Conservation (phyloP, 2,113 vertebrate genomes). For the Xyliphius kryptos region DNA sequence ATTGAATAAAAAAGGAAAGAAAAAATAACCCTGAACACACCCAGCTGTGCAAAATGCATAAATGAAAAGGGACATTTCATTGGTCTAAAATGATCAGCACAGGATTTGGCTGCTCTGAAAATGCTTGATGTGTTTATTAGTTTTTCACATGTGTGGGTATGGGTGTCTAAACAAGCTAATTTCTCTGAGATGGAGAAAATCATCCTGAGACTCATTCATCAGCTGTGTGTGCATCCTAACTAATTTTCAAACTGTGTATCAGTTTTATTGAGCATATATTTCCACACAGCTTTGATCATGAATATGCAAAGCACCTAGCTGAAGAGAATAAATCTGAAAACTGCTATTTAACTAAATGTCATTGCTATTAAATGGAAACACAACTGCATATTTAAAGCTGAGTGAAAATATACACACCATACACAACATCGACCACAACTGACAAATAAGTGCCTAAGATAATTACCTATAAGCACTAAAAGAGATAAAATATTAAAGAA, state of each 20-base stretch:
- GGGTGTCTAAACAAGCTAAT: conserved; percentile 12
- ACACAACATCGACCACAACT: too few relatives aligned
- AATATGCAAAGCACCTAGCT: not conserved
- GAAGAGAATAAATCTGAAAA: not conserved
- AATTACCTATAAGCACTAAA: conserved; percentile 21
- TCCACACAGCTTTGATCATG: not conserved
- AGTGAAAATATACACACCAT: not conserved
- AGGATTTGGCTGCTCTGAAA: conserved; percentile 11
- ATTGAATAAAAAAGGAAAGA: conserved; percentile 21
- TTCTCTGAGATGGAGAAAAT: conserved; percentile 36
- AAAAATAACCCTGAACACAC: conserved; percentile 61
- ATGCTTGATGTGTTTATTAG: conserved; percentile 27
- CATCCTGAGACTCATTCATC: not conserved
- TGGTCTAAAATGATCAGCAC: conserved; percentile 21
- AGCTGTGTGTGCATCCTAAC: not conserved
- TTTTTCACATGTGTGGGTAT: conserved; percentile 15
- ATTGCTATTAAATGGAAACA: not conserved
- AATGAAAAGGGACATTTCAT: conserved; percentile 33
- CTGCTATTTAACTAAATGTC: not conserved
- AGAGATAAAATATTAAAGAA: conserved; percentile 24
- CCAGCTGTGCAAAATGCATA: conserved; percentile 47
- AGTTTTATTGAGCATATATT: too few relatives aligned
- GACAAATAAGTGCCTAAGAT: conserved; percentile 3
- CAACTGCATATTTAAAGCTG: not conserved
- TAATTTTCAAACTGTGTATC: too few relatives aligned